phyloP scores from a whole-genome alignment of 1,140 invertebrate genomes.

The Lithobius niger region DNA sequence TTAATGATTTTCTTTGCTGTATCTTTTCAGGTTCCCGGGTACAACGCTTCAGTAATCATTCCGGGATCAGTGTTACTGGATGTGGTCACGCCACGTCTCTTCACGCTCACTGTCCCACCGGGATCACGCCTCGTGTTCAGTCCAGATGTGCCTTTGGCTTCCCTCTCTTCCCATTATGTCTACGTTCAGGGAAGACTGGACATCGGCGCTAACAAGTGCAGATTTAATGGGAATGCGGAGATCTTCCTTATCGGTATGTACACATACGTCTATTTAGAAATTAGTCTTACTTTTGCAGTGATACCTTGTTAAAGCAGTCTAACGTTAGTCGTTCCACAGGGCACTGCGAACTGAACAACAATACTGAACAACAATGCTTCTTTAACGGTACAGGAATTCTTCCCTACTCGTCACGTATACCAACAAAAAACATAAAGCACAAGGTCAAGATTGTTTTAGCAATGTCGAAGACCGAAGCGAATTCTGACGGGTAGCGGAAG shows the following conservation, averaged over 20 bases:
- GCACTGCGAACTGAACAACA: too few species aligned
- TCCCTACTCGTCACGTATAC: too few species aligned
- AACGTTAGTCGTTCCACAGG: too few species aligned
- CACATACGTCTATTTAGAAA: not conserved
- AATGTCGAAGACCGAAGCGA: too few species aligned
- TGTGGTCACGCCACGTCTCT: constrained; percentile 1
- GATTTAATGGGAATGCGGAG: constrained; percentile 4
- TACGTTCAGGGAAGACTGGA: constrained; percentile 5
- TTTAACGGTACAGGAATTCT: too few species aligned
- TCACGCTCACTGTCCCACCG: not conserved
- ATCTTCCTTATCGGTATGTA: constrained; percentile 8
- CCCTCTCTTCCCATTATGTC: not conserved
- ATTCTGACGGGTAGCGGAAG: too few species aligned
- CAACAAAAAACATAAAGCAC: too few species aligned
- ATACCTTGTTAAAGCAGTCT: too few species aligned
- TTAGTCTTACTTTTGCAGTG: too few species aligned
- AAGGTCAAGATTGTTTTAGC: too few species aligned
- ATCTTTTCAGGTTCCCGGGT: constrained; percentile 1
- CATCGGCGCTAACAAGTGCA: constrained; percentile 7
- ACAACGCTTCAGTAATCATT: constrained; percentile 3
- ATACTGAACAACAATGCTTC: too few species aligned
- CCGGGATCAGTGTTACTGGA: not conserved
- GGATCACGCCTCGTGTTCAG: constrained; percentile 11
- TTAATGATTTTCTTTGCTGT: too few species aligned
- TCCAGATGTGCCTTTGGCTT: constrained; percentile 6